Evolutionary conservation across 2,888 invertebrate genomes (phyloP).

Genomic region (Pheosia tremula): DNA sequence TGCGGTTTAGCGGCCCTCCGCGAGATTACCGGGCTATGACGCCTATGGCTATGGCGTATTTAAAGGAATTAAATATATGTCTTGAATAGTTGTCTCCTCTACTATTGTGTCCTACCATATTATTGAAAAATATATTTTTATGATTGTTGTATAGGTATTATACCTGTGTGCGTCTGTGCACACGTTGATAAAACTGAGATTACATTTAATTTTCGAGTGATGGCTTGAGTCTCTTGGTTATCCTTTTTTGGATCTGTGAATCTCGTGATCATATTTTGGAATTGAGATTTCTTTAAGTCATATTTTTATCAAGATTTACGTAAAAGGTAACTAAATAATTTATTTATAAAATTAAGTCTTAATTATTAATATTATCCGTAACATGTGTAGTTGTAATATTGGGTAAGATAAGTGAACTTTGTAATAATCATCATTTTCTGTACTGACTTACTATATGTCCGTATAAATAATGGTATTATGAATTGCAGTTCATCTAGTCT

Average conservation of each 20-base stretch:
- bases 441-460: too few relatives aligned
- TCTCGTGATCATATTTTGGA: conserved; percentile 57
- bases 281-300: conserved; percentile 72
- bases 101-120: conserved; percentile 52
- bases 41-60: conserved; percentile 59
- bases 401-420: conserved; percentile 17
- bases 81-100: conserved; percentile 66
- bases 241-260: conserved; percentile 44
- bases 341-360: conserved; percentile 46
- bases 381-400: conserved; percentile 34
- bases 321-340: conserved; percentile 49
- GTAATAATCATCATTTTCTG: conserved; percentile 10
- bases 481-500: too few relatives aligned
- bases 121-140: conserved; percentile 63
- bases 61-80: conserved; percentile 61
- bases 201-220: conserved; percentile 30
- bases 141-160: conserved; percentile 44
- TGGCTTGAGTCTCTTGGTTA: conserved; percentile 43
- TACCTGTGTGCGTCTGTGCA: conserved; percentile 14
- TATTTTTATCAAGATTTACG: conserved; percentile 76
- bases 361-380: conserved; percentile 34
- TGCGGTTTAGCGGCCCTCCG: conserved; percentile 9
- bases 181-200: conserved; percentile 18
- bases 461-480: too few relatives aligned
- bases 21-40: conserved; percentile 56